These are phyloP conservation scores for Calameuta filiformis DNA, from an alignment of 2,888 invertebrate species.

Conservation along the genomic window DNA sequence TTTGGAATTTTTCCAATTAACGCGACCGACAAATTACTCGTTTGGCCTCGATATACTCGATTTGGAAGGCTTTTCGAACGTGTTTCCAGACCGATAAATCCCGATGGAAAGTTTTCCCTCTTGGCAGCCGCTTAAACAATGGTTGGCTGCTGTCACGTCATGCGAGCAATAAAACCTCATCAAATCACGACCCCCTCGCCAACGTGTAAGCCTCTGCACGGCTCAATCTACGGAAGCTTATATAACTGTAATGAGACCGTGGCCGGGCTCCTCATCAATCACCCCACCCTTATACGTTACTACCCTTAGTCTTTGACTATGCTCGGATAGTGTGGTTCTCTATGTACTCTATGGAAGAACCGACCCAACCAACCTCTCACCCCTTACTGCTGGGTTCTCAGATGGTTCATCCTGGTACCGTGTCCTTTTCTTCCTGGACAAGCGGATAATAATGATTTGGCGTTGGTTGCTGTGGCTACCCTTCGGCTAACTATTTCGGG, in stretches of 20 bases:
- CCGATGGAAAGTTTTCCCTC: not conserved
- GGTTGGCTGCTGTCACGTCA: constrained; percentile 41
- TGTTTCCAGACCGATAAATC: not conserved
- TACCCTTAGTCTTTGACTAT: not conserved
- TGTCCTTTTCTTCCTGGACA: constrained; percentile 51
- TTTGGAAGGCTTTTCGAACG: not conserved
- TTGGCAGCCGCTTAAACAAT: not conserved
- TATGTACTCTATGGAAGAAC: not conserved
- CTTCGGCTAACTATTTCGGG: not conserved
- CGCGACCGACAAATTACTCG: not conserved
- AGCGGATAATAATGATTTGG: constrained; percentile 44
- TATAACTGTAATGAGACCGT: constrained; percentile 66
- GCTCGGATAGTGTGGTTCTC: not conserved
- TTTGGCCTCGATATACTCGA: not conserved
- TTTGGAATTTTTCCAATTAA: not conserved
- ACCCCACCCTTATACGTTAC: constrained; percentile 46
- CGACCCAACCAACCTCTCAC: not conserved
- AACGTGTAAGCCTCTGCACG: constrained; percentile 60
- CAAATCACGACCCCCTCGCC: constrained; percentile 64
- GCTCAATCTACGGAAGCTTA: constrained; percentile 66
- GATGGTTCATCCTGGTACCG: constrained; percentile 43
- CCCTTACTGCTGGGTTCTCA: not conserved
- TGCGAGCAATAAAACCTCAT: constrained; percentile 66
- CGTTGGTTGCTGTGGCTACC: constrained; percentile 10
- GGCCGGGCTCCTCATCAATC: constrained; percentile 65